Evolutionary conservation across 2,113 vertebrate species (phyloP), one percentile per base, ranked within the genome.

Genomic region (Leptodactylus fuscus): DNA sequence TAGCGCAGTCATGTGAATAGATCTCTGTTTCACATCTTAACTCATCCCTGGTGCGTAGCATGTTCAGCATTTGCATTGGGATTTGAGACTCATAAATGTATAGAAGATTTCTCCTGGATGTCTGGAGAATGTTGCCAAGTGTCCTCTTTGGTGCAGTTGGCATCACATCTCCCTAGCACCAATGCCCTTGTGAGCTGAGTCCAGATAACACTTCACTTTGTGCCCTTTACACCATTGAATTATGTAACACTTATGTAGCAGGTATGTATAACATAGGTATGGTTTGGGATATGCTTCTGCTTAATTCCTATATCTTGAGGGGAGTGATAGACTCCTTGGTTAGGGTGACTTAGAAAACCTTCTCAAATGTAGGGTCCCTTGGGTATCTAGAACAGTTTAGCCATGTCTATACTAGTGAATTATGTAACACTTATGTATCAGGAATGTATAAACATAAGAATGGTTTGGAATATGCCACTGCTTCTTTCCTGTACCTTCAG

Each of bases 341-440:
- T 89, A 88, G 91, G 90, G 91, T 90, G 88, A 88, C 87, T 90
- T 89, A 90, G 88, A 88, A 89, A 87, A 87, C 80, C 83, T 85
- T 90, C 89, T 88, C 89, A 88, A 87, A 88, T 88, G 90, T 91
- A 91, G 92, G 92, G 92, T 92, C 91, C 90, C 91, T 92, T 92
- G 90, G 89, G 93, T 93, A 1, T 24, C 20, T 4, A 24, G 10
- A 24, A 2, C 24, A n/a, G 7, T 1, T n/a, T 24, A 24, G 32
- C 16, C 16, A 38, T 36, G 62, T 18, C 18, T 32, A 11, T 12
- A 51, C 49, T 51, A 51, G 16, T 51, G 49, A 51, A 48, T 48
- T 11, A 48, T 1, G 20, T 51, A 1, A 1, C 3, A 18, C 20
- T 51, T 24, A 11, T n/a, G n/a, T n/a, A n/a, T n/a, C n/a, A n/a